Base-by-base conservation (phyloP, 1,140 invertebrate genomes). In the Druon quercuslanigerum region DNA sequence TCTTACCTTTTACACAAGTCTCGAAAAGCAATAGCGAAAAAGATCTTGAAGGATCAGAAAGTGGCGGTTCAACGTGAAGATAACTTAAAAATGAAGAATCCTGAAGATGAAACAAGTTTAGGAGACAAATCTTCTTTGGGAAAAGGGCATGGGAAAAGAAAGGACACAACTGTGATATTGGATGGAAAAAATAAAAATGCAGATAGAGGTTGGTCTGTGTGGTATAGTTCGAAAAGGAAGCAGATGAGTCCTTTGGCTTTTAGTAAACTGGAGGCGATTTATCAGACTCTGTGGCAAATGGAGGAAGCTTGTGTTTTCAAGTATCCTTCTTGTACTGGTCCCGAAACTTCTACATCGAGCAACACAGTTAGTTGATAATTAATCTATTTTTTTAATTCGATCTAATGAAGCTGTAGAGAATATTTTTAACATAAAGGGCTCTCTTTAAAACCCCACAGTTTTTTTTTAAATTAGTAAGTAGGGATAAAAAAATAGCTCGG, bases 271-370 rank as follows among this genome's bases (percentile, higher is more conserved):
- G 82, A 88, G 20, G 81, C 14, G 40, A 89, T 90, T 74, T 81
- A 88, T 82, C 79, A 80, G 14, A 82, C 82, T 1, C 66, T 90
- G 52, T 90, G 86, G 83, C 82, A 88, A 66, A 88, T 89, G 88
- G 85, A 89, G 17, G 87, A 85, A 50, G 79, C 84, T 3, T 74
- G 84, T n/a, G 54, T 89, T 17, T 83, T 90, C 13, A 87, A 87
- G 51, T 82, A 78, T 78, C 83, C 86, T 13, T 73, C 81, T 7
- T 80, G 76, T 0, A 56, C 11, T 9, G 60, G 60, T 40, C 52
- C 25, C 14, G 82, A 79, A 16, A 74, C 71, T 19, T 40, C 75
- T 3, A 57, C 71, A 7, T 75, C 83, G 1, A 40, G 73, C 8
- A 73, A 75, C 75, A 84, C 73, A 74, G 84, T 87, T 72, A 74